phyloP scores from a whole-genome alignment of 2,797 vertebrate species.

The Poecilia gillii region DNA sequence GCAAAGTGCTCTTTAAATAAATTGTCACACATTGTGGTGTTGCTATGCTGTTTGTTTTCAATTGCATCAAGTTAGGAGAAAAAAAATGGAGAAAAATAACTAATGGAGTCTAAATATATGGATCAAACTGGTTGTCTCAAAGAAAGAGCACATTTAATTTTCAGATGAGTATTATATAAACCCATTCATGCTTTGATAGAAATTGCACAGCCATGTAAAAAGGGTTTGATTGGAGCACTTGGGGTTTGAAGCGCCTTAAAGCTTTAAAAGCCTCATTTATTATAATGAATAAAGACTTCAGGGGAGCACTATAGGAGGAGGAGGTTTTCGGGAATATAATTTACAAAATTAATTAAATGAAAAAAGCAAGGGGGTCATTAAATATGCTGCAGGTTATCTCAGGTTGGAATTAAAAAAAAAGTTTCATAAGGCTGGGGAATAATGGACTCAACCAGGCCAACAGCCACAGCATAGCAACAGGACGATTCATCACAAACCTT shows the following conservation, averaged over 20 bases:
- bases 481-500: neutral
- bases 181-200: slow-evolving; percentile 1
- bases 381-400: neutral
- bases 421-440: neutral
- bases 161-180: slow-evolving; percentile 2
- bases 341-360: slow-evolving; percentile 5
- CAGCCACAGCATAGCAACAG: neutral
- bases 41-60: neutral
- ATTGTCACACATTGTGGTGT: neutral
- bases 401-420: neutral
- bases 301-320: neutral
- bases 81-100: neutral
- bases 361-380: neutral
- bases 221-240: neutral
- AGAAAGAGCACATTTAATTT: neutral
- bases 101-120: neutral
- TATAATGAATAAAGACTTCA: slow-evolving; percentile 5
- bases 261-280: slow-evolving; percentile 5
- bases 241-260: neutral
- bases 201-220: neutral
- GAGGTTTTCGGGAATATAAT: neutral
- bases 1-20: neutral
- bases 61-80: neutral
- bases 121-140: neutral
- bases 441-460: neutral